Evolutionary conservation across 2,113 vertebrate genomes (phyloP).

Genomic region (Bubo blakistoni): DNA sequence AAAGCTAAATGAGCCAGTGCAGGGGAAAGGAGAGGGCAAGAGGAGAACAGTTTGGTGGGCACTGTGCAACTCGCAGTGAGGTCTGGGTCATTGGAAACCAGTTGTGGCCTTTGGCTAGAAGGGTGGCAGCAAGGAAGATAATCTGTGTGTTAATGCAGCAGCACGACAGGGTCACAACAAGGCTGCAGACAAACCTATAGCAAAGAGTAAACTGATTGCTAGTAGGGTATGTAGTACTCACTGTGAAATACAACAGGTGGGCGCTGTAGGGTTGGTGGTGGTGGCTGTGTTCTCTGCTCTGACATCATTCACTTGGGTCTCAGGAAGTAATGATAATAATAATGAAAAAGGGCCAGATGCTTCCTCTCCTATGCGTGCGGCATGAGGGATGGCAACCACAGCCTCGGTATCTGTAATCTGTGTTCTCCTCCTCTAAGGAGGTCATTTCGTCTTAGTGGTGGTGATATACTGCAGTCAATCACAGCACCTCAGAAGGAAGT

Average conservation of each 20-base stretch:
- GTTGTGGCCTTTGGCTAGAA: background rate
- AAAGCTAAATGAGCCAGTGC: background rate
- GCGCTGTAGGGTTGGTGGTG: background rate
- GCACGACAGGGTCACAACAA: background rate
- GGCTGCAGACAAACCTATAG: background rate
- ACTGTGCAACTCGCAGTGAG: background rate
- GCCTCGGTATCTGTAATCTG: rapidly evolving
- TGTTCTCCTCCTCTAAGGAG: background rate
- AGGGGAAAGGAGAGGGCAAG: too few relatives aligned
- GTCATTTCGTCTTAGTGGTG: rapidly evolving
- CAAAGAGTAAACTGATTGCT: background rate
- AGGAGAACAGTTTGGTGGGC: too few relatives aligned
- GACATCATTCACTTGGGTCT: background rate
- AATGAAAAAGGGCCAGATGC: background rate
- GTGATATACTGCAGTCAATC: background rate
- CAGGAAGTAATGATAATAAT: background rate
- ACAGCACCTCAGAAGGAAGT: background rate
- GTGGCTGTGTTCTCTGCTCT: background rate
- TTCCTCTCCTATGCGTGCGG: too few relatives aligned
- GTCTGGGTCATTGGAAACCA: background rate
- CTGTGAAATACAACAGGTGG: rapidly evolving
- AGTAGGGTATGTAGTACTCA: background rate
- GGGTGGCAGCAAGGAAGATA: background rate
- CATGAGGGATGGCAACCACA: too few relatives aligned
- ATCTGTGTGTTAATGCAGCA: background rate